phyloP scores from a whole-genome alignment of 2,797 vertebrate genomes.

The Diglossa cyanea region DNA sequence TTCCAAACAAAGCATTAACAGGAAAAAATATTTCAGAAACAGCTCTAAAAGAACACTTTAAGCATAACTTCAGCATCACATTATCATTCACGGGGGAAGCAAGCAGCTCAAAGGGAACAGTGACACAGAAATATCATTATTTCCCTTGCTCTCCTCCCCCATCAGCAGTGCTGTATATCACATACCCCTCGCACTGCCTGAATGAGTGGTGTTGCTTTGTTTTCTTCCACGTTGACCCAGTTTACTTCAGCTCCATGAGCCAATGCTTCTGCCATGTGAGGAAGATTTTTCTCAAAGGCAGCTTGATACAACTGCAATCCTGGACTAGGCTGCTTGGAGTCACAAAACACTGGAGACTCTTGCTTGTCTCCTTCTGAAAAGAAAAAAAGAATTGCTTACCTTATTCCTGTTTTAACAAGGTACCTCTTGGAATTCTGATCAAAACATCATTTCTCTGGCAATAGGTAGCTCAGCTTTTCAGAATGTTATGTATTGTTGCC shows the following conservation, averaged over 20 bases:
- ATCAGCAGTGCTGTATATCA: background rate
- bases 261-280: slow-evolving; percentile 93
- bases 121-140: background rate
- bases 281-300: slow-evolving; percentile 88
- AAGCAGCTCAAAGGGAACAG: background rate
- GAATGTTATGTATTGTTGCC: background rate
- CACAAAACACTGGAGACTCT: slow-evolving; percentile 78
- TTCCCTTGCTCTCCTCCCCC: background rate
- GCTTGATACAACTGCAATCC: slow-evolving; percentile 91
- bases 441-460: background rate
- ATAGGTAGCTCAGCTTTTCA: background rate
- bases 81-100: background rate
- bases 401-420: background rate
- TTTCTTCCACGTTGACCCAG: slow-evolving; percentile 89
- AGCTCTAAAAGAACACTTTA: background rate
- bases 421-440: background rate
- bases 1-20: background rate
- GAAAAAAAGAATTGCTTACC: background rate
- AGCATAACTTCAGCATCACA: background rate
- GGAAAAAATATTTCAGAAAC: background rate
- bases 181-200: slow-evolving; percentile 95
- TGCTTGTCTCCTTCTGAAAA: slow-evolving; percentile 76
- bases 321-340: slow-evolving; percentile 80
- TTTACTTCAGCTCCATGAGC: slow-evolving; percentile 94
- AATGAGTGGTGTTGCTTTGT: slow-evolving; percentile 91